Evolutionary conservation across 2,113 vertebrate genomes (phyloP).

Genomic region (Sapajus apella): DNA sequence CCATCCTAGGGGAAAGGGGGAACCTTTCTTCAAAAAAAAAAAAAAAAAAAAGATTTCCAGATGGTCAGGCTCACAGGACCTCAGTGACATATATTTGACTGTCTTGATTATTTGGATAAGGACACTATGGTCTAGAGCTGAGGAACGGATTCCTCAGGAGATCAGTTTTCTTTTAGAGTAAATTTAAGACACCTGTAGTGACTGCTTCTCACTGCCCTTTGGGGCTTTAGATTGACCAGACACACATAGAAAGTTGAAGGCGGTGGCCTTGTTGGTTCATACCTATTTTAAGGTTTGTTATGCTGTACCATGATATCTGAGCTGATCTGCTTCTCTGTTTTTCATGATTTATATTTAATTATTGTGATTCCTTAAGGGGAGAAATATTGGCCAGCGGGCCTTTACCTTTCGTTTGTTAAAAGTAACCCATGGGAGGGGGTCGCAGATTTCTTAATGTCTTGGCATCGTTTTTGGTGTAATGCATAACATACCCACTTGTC

Average conservation of each 20-base stretch:
- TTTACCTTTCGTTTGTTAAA: background rate
- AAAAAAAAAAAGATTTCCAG: background rate
- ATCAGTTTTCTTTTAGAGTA: background rate
- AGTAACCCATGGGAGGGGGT: no score
- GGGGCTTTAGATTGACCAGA: background rate
- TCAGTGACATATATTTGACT: background rate
- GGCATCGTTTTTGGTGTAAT: background rate
- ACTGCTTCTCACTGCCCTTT: background rate
- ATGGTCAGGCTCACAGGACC: no score
- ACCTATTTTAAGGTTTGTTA: background rate
- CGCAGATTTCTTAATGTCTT: background rate
- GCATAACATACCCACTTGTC: conserved; percentile 39
- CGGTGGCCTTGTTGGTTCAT: background rate
- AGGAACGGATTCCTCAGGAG: background rate
- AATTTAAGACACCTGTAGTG: background rate
- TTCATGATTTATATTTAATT: background rate
- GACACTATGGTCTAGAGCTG: background rate
- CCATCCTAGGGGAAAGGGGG: no score
- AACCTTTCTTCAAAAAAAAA: no score
- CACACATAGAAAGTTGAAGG: background rate
- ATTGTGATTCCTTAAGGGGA: background rate
- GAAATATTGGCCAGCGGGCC: background rate
- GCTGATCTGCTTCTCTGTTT: background rate
- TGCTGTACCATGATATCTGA: background rate
- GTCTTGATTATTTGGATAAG: background rate